Base-by-base conservation (phyloP, 2,888 invertebrate genomes). In the Nomada hirtipes region DNA sequence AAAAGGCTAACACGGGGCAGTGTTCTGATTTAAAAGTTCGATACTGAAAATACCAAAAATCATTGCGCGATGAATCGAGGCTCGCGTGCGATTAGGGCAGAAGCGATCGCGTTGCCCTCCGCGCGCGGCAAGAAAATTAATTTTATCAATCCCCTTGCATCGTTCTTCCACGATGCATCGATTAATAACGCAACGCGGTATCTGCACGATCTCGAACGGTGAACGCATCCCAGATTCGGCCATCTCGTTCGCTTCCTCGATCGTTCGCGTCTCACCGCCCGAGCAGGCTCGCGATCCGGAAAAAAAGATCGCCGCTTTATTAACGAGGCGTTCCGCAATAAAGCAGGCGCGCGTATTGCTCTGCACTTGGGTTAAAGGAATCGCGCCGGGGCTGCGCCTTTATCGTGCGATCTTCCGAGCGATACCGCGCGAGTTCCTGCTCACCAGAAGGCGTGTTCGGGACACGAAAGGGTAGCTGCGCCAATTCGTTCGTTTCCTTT, bases 241-340 rank as follows among this genome's bases (percentile, higher is more conserved):
- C 80, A 55, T 78, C 78, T 57, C 85, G 76, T 75, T 76, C 84
- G 65, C 82, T 86, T 87, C 84, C 86, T 84, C 76, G 76, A 76
- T 70, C 70, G 71, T 23, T 73, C 72, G 68, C 47, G 50, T 65
- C 71, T 61, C 67, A 64, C 74, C 60, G 69, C 29, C 44, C 60
- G 50, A 44, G 13, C n/a, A 2, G 67, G 72, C 68, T 73, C 76
- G 76, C 86, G 72, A 53, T 29, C 26, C 55, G 47, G 74, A 64
- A 68, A 86, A 79, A 79, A 80, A 77, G 76, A 76, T 82, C 83
- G 83, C 76, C 79, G 83, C 79, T 89, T 90, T 90, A 87, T 90
- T 90, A 89, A 90, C 89, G 85, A 90, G 90, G 86, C 88, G 90
- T 90, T 89, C 76, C 87, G 86, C 86, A 89, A 89, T 89, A 88